Percentiles rank a stretch among this genome's conserved stretches.
Conservation (phyloP, 53 echinoderm and acorn worm genomes). For the Antedon mediterranea region DNA sequence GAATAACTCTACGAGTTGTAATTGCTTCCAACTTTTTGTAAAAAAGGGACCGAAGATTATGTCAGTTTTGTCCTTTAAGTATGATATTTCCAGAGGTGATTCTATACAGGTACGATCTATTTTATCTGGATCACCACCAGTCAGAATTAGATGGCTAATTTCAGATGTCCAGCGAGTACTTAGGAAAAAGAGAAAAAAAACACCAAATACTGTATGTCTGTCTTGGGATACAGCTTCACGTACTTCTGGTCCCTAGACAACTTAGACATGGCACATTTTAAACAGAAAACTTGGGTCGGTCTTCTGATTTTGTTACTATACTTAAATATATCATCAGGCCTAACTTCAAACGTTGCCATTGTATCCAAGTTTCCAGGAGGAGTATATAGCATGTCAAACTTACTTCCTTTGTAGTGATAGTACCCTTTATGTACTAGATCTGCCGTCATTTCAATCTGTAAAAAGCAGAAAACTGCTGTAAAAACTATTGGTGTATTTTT, state of each 20-base stretch:
- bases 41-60: neutral
- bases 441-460: too few species aligned
- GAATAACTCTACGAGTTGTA: neutral
- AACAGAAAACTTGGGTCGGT: too few species aligned
- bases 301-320: too few species aligned
- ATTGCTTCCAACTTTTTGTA: neutral
- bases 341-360: conserved; percentile 9
- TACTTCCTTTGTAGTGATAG: neutral
- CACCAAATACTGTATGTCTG: too few species aligned
- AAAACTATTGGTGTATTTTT: too few species aligned
- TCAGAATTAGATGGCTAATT: neutral
- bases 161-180: neutral
- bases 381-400: neutral
- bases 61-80: neutral
- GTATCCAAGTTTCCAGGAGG: neutral
- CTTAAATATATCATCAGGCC: conserved; percentile 10
- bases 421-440: neutral
- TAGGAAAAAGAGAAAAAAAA: neutral
- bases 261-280: too few species aligned
- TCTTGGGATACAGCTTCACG: too few species aligned
- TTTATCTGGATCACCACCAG: neutral
- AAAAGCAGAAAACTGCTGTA: too few species aligned
- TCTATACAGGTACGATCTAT: neutral
- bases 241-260: too few species aligned
- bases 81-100: neutral